Evolutionary conservation across 1,140 invertebrate species (phyloP).

Genomic region (Doryteuthis pealeii): DNA sequence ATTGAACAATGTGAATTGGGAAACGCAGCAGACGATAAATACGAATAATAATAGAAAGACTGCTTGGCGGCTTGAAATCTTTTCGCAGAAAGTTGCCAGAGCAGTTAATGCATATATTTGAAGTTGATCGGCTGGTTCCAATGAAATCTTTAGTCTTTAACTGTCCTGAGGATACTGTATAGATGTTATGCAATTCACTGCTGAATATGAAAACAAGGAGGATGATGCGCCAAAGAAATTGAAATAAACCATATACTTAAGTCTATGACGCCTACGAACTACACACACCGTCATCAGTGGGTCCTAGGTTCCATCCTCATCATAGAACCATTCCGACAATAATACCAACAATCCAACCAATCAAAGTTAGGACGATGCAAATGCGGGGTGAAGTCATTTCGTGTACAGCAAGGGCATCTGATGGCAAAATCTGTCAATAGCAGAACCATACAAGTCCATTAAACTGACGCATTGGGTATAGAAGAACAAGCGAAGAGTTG

Average conservation of each 20-base stretch:
- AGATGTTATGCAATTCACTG: conserved; percentile 55
- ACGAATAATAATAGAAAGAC: conserved; percentile 48
- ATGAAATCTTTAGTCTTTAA: conserved; percentile 35
- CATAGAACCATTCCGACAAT: conserved; percentile 49
- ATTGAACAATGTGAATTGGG: conserved; percentile 53
- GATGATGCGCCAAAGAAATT: conserved; percentile 53
- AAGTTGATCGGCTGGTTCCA: conserved; percentile 24
- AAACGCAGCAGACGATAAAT: conserved; percentile 55
- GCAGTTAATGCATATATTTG: background rate
- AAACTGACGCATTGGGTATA: conserved; percentile 57
- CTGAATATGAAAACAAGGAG: conserved; percentile 49
- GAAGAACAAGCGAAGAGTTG: conserved; percentile 51
- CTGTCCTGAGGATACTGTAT: conserved; percentile 43
- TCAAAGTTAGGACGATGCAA: conserved; percentile 37
- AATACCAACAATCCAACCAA: conserved; percentile 45
- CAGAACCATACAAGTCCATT: conserved; percentile 52
- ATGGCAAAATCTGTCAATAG: conserved; percentile 55
- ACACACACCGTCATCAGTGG: conserved; percentile 34
- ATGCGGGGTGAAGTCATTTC: conserved; percentile 32
- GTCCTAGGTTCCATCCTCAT: conserved; percentile 52
- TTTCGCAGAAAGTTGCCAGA: conserved; percentile 7
- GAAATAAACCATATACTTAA: conserved; percentile 57
- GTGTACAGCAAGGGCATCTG: conserved; percentile 52
- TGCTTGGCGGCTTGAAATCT: conserved; percentile 53
- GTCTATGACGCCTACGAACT: conserved; percentile 47